Percentiles rank a stretch among this genome's conserved stretches.
Evolutionary conservation across 2,797 vertebrate species (phyloP).

Genomic region (Diplodus puntazzo): DNA sequence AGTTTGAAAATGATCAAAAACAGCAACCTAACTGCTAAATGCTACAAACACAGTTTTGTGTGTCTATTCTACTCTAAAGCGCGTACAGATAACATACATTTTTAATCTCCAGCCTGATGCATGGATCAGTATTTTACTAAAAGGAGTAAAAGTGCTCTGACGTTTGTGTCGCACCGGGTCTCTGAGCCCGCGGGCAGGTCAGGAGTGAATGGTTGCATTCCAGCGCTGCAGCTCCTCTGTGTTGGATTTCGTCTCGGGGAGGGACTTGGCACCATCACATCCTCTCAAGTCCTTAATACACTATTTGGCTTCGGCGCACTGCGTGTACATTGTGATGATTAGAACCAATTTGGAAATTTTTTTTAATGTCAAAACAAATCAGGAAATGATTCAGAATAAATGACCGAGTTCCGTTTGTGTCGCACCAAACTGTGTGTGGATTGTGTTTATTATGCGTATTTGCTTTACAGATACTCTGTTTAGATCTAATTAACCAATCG

Average conservation of each 20-base stretch:
- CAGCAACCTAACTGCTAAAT: too few species aligned
- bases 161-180: slow-evolving; percentile 2
- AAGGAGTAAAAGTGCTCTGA: slow-evolving; percentile 15
- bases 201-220: slow-evolving; percentile 55
- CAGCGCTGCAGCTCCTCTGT: slow-evolving; percentile 59
- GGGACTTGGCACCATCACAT: slow-evolving; percentile 40
- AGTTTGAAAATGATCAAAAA: too few species aligned
- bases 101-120: background rate
- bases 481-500: slow-evolving; percentile 9
- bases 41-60: too few species aligned
- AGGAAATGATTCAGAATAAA: background rate
- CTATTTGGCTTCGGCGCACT: slow-evolving; percentile 31
- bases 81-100: background rate
- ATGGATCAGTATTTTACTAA: background rate
- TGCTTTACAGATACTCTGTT: background rate
- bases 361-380: slow-evolving; percentile 1
- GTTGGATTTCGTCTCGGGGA: slow-evolving; percentile 55
- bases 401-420: background rate
- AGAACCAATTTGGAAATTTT: background rate
- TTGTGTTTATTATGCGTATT: background rate
- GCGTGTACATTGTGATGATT: slow-evolving; percentile 24
- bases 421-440: background rate
- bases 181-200: slow-evolving; percentile 3
- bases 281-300: slow-evolving; percentile 43
- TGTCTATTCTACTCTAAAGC: background rate